Conservation (phyloP, 2,113 vertebrate species). For the Hystrix brachyura region DNA sequence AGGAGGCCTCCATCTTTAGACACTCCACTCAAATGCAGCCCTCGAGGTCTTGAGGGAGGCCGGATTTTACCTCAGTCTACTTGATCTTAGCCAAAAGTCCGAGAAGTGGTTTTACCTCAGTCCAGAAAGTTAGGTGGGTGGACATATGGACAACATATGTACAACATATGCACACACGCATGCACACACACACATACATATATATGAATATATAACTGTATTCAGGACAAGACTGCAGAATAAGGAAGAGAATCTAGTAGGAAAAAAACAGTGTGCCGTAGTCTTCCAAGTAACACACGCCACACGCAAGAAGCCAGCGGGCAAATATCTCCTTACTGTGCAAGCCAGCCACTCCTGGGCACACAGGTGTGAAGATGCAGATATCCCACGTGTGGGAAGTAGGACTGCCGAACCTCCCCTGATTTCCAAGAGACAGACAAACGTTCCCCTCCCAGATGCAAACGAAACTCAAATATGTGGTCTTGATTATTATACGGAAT, state of each 20-base stretch:
- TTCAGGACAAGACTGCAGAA: background rate
- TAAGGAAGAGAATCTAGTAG: conserved; percentile 41
- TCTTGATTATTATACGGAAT: conserved; percentile 68
- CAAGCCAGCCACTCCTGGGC: conserved; percentile 47
- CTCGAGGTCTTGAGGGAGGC: background rate
- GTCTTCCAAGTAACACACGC: background rate
- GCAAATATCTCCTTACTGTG: conserved; percentile 50
- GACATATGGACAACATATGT: background rate
- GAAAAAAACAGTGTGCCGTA: background rate
- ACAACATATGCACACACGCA: background rate
- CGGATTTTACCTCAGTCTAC: background rate
- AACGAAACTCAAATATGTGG: conserved; percentile 69
- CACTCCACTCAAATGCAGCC: background rate
- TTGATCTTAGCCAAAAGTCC: too few species aligned
- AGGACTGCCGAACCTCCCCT: conserved; percentile 54
- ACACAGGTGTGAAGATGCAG: conserved; percentile 55
- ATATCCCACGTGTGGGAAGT: conserved; percentile 46
- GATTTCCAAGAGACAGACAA: conserved; percentile 60
- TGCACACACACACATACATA: background rate
- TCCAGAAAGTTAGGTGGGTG: background rate
- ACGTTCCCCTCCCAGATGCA: conserved; percentile 35
- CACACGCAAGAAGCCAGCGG: background rate
- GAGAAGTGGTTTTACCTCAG: background rate
- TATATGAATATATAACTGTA: background rate
- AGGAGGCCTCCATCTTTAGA: background rate